Base-by-base conservation (phyloP, 1,140 invertebrate genomes). In the Drosophila ogumai region DNA sequence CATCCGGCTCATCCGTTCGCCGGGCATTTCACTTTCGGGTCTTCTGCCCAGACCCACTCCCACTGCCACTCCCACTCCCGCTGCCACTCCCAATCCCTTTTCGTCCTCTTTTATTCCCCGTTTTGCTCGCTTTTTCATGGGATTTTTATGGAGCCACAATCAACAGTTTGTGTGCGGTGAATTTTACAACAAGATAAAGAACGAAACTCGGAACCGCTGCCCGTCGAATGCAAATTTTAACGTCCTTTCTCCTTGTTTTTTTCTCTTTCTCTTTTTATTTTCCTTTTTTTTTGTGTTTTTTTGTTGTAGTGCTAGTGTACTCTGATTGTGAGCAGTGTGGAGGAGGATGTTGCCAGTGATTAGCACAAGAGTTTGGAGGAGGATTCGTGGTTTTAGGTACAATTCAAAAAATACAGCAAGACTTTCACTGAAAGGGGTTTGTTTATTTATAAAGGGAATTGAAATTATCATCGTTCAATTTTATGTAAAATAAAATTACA, bases 91-190 rank as follows among this genome's bases (percentile, higher is more conserved):
- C 40, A 32, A 41, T 47, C 54, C 63, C 54, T 40, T 31, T 64
- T 57, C 65, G 9, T 50, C 32, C 46, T 59, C 25, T 40, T 50
- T 43, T 58, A 38, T 31, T 25, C n/a, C 54, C 40, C 44, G 13
- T 46, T 67, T 55, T 71, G 40, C 40, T 78, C 50, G 59, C 54
- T 72, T 90, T 90, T 90, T 86, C 81, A 90, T 86, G 85, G 90
- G 73, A 91, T 91, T 91, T 91, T 91, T 91, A 91, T 91, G 90
- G 90, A 81, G 81, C 90, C 90, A 75, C 90, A 91, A 91, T 91
- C 90, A 91, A 91, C 90, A 91, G 90, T 90, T 91, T 91, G 91
- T 92, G 91, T 92, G 91, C 87, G 87, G 87, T 85, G 91, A 86
- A 91, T 91, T 91, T 92, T 82, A 92, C 91, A 91, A 91, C 79